A percentile compares a stretch with the other conserved stretches of the same genome.
These are phyloP conservation scores for honey bee (Apis mellifera) DNA, from an alignment of 1,140 invertebrate genomes.

Conservation along the genomic window Amel_HAv3.1 CM009931.2:24535001-24535500, in stretches of 20 bases:
- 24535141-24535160: constrained; percentile 42
- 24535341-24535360: constrained; percentile 26
- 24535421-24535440: constrained; percentile 48
- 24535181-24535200: constrained; percentile 48
- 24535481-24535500: constrained; percentile 60
- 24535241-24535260: constrained; percentile 19
- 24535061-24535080: not conserved
- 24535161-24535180: constrained; percentile 61
- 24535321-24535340: not conserved
- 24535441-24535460: constrained; percentile 54
- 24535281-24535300: not conserved
- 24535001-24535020: not conserved
- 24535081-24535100: constrained; percentile 5
- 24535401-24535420: constrained; percentile 9
- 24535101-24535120: constrained; percentile 31
- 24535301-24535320: not conserved
- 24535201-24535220: constrained; percentile 58
- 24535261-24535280: too few relatives aligned
- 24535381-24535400: constrained; percentile 19
- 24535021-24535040: not conserved
- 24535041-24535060: not conserved
- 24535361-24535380: constrained; percentile 10
- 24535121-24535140: constrained; percentile 29
- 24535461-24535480: constrained; percentile 64
- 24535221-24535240: constrained; percentile 56